A percentile compares a stretch with the other conserved stretches of the same genome.
Evolutionary conservation across 2,888 invertebrate species (phyloP).

Genomic region (Campoplex capitator): DNA sequence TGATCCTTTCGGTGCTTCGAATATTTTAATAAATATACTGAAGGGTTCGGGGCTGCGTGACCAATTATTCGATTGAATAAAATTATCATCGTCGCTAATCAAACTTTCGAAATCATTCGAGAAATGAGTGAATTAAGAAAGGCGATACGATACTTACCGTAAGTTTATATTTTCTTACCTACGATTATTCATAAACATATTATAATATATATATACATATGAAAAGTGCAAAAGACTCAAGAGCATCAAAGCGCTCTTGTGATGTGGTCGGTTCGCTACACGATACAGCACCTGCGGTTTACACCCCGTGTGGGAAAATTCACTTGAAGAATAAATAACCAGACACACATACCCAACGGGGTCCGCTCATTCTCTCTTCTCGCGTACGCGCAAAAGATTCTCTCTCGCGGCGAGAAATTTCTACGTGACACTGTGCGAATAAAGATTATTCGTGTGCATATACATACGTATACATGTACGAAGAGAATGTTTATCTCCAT

Average conservation of each 20-base stretch:
- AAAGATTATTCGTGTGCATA: conserved; percentile 16
- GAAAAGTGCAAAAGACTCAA: conserved; percentile 10
- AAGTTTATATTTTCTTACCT: background rate
- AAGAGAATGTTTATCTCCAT: background rate
- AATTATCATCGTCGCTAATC: background rate
- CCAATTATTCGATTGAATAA: background rate
- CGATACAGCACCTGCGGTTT: conserved; percentile 77
- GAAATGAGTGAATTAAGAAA: background rate
- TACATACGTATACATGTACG: background rate
- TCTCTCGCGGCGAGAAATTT: conserved; percentile 26
- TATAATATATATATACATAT: background rate
- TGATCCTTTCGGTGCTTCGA: background rate
- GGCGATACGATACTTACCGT: background rate
- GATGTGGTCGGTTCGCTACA: conserved; percentile 74
- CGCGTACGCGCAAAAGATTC: background rate
- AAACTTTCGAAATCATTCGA: background rate
- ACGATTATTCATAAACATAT: background rate
- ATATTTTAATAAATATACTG: background rate
- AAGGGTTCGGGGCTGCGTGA: background rate
- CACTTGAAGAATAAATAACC: conserved; percentile 65
- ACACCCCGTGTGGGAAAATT: conserved; percentile 78
- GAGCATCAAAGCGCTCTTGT: conserved; percentile 73
- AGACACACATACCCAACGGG: conserved; percentile 26
- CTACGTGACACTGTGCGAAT: conserved; percentile 43
- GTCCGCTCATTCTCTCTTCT: conserved; percentile 16